Base-by-base conservation (phyloP, 2,888 invertebrate species). In the Caenorhabditis sulstoni region DNA sequence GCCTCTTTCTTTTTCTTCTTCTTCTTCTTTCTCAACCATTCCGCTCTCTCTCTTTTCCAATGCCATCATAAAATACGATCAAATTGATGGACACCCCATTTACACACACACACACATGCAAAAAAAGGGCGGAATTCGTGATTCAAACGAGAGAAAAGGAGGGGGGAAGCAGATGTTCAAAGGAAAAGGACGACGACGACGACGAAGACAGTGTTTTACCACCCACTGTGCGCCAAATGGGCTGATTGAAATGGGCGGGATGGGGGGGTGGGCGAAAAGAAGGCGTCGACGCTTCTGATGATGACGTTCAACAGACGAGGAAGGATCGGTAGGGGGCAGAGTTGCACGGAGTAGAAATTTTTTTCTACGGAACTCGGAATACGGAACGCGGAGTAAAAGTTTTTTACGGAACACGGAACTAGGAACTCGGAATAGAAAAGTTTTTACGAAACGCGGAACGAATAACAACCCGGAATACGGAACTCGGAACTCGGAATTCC, bases 31-130 rank as follows among this genome's bases (percentile, higher is more conserved):
- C 23, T 18, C 23, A 12, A 37, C 49, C 49, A 62, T 62, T 50
- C 37, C 23, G 9, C 5, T 50, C 50, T 49, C 62, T 37, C 41
- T 50, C 22, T 41, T 52, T 12, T 23, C 41, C 23, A 12, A 37
- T 35, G 22, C 47, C 16, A 49, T 62, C 64, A 65, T 65, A 64
- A 64, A 64, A 50, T 64, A 29, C 41, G 65, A 65, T 65, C 65
- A 65, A 65, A 65, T 65, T 53, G 53, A 65, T 65, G 65, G 53
- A 52, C 22, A 35, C 47, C 45, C 29, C n/a, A 16, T 11, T 5
- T n/a, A 5, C 16, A 16, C 22, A 64, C 50, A 64, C 39, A 52
- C 3, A 20, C 50, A 22, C n/a, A n/a, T n/a, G 16, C 16, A 41
- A 23, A 23, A n/a, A 52, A 23, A 57, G 29, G 44, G 50, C 39